A percentile compares a stretch with the other conserved stretches of the same genome.
Conservation (phyloP, 2,113 vertebrate species). For the Mobula birostris region DNA sequence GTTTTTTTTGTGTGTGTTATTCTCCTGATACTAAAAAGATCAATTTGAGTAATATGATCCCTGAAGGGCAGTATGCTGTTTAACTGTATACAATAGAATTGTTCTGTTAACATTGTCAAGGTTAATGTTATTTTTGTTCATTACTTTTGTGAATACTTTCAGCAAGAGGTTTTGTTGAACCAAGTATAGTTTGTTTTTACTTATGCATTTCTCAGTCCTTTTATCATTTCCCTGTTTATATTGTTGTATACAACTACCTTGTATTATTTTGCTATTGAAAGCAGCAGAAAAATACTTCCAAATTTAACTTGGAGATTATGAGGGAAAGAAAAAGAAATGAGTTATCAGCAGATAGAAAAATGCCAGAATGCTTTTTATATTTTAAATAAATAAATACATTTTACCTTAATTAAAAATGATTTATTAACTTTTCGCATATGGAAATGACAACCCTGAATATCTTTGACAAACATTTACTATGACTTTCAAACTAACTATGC, state of each 20-base stretch:
- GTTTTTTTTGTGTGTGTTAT: not conserved
- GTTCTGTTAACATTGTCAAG: constrained; percentile 28
- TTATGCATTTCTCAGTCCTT: not conserved
- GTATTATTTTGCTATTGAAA: not conserved
- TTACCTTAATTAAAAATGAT: too few species aligned
- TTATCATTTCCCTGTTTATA: not conserved
- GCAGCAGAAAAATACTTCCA: not conserved
- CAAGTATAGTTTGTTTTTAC: constrained; percentile 1
- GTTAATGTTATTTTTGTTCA: constrained; percentile 26
- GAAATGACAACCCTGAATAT: not conserved
- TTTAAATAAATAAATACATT: not conserved
- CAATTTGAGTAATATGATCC: not conserved
- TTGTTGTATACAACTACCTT: not conserved
- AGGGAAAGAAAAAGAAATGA: not conserved
- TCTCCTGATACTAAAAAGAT: not conserved
- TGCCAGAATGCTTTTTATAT: not conserved
- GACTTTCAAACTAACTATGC: not conserved
- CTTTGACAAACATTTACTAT: not conserved
- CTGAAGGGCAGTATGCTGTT: constrained; percentile 5
- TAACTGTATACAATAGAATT: not conserved
- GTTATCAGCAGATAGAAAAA: not conserved
- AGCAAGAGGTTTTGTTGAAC: not conserved
- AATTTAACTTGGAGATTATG: not conserved
- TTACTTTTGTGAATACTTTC: not conserved
- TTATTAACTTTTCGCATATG: not conserved